phyloP scores from a whole-genome alignment of 2,888 invertebrate genomes.

The Helleia helle region DNA sequence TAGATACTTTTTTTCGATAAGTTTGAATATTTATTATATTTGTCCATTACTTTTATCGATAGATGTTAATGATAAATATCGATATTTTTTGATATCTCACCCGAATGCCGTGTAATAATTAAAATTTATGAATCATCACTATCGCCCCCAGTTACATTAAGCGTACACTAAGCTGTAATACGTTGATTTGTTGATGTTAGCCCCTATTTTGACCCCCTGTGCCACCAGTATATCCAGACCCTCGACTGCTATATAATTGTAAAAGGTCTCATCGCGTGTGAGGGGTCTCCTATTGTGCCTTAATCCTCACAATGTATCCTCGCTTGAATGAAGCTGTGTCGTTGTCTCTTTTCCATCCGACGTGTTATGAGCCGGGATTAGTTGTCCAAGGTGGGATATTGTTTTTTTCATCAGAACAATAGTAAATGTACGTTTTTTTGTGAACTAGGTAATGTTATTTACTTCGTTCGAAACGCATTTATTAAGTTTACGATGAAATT shows the following conservation, averaged over 20 bases:
- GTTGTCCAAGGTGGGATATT: constrained; percentile 18
- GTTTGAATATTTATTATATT: too few relatives aligned
- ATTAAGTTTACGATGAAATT: too few relatives aligned
- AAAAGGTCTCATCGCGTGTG: constrained; percentile 14
- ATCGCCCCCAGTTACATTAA: constrained; percentile 30
- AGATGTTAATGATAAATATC: too few relatives aligned
- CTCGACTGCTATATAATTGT: constrained; percentile 19
- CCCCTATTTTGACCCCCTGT: constrained; percentile 42
- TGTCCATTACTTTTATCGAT: not conserved
- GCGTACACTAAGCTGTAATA: constrained; percentile 39
- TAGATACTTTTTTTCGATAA: too few relatives aligned
- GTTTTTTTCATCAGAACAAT: not conserved
- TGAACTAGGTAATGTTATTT: too few relatives aligned
- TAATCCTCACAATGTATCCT: constrained; percentile 42
- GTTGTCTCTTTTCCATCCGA: constrained; percentile 38
- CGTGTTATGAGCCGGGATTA: constrained; percentile 50
- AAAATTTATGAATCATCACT: constrained; percentile 65
- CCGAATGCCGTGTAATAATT: constrained; percentile 61
- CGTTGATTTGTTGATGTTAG: constrained; percentile 56
- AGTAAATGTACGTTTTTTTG: not conserved
- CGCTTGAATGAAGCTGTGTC: constrained; percentile 49
- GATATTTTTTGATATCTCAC: constrained; percentile 30
- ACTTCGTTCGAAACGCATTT: too few relatives aligned
- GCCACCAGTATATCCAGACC: constrained; percentile 36
- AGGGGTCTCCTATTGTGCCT: constrained; percentile 26